A percentile compares a stretch with the other conserved stretches of the same genome.
These are phyloP conservation scores for Elysia crispata DNA, from an alignment of 2,888 invertebrate genomes.

Conservation along the genomic window DNA sequence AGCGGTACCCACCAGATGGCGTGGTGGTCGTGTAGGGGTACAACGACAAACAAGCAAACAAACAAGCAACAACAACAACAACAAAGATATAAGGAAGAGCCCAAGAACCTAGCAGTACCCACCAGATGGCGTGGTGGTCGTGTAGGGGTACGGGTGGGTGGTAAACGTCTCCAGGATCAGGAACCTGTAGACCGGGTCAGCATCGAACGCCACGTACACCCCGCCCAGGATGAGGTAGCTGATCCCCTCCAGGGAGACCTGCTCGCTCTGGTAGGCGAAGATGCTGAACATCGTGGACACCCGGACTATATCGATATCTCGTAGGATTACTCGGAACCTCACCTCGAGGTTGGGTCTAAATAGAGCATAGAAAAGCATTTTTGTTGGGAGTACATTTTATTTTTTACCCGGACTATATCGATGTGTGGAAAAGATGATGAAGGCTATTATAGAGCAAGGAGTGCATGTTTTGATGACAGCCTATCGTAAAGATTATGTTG, in stretches of 20 bases:
- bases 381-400: too few relatives aligned
- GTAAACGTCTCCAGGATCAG: conserved; percentile 33
- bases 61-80: too few relatives aligned
- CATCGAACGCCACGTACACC: conserved; percentile 26
- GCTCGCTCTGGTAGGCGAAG: conserved; percentile 34
- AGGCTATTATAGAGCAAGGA: too few relatives aligned
- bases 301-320: conserved; percentile 34
- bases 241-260: conserved; percentile 35
- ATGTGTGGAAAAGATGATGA: too few relatives aligned
- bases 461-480: too few relatives aligned
- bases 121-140: conserved; percentile 36
- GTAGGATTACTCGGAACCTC: conserved; percentile 28
- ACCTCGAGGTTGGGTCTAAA: conserved; percentile 32
- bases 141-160: conserved; percentile 34
- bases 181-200: conserved; percentile 26
- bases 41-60: too few relatives aligned
- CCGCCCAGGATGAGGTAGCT: conserved; percentile 34
- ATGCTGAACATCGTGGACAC: conserved; percentile 40
- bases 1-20: too few relatives aligned
- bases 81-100: too few relatives aligned
- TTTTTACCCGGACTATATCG: too few relatives aligned
- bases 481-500: too few relatives aligned
- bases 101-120: background rate
- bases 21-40: too few relatives aligned
- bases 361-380: too few relatives aligned